Conservation (phyloP, 2,113 vertebrate genomes). For the Gallinago jamesoni region DNA sequence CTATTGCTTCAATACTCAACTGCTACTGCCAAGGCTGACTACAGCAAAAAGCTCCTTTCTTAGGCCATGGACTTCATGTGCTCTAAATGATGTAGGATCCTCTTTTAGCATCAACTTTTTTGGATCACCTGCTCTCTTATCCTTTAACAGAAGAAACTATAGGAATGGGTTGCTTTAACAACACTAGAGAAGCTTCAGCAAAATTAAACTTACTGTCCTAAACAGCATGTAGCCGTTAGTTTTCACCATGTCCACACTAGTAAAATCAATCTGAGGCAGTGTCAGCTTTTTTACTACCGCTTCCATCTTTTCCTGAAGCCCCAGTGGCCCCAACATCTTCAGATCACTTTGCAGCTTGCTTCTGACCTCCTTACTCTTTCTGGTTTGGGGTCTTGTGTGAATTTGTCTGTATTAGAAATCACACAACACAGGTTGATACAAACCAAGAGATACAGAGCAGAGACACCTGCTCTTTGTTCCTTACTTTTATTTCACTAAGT, state of each 20-base stretch:
- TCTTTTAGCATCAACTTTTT: neutral
- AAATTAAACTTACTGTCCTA: neutral
- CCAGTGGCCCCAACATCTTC: neutral
- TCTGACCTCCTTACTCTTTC: neutral
- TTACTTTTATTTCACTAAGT: neutral
- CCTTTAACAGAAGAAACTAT: neutral
- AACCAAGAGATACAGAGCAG: neutral
- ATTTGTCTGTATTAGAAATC: neutral
- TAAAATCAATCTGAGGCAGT: neutral
- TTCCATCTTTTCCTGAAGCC: neutral
- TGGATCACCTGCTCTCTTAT: neutral
- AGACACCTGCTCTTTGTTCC: neutral
- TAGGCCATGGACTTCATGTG: neutral
- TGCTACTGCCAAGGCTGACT: neutral
- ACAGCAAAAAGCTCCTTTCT: neutral
- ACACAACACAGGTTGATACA: neutral
- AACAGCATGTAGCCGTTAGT: neutral
- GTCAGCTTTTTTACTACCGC: neutral
- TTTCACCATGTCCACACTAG: neutral
- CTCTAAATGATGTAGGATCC: neutral
- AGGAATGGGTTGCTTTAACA: neutral
- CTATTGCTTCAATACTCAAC: neutral
- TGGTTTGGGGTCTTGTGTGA: neutral
- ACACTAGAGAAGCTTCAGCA: neutral
- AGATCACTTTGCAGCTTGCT: neutral